phyloP scores from a whole-genome alignment of 30 jellyfish, hydroid and myxozoan genomes.

The Nemopilema nomurai region DNA sequence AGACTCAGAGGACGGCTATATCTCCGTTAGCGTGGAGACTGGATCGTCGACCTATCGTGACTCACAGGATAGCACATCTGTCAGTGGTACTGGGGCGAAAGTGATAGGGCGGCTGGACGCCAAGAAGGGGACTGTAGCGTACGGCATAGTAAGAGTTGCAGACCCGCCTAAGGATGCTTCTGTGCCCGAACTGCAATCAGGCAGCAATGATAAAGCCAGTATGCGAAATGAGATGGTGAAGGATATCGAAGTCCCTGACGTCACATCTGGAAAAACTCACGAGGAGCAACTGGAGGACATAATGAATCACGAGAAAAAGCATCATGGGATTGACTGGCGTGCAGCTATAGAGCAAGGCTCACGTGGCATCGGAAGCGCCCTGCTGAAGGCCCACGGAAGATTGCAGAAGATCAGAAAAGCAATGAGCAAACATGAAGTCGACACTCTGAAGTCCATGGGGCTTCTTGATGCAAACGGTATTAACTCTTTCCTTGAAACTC shows the following conservation, averaged over 20 bases:
- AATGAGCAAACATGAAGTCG: constrained; percentile 24
- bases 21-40: neutral
- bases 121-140: neutral
- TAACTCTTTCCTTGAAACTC: neutral
- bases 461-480: constrained; percentile 33
- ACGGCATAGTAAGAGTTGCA: neutral
- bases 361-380: constrained; percentile 20
- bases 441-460: constrained; percentile 19
- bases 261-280: constrained; percentile 18
- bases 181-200: neutral
- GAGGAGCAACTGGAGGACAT: constrained; percentile 25
- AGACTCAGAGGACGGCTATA: neutral
- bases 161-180: neutral
- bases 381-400: constrained; percentile 31
- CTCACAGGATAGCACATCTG: constrained; percentile 10
- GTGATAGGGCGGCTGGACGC: constrained; percentile 1
- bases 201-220: constrained; percentile 12
- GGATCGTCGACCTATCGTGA: neutral
- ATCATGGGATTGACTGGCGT: constrained; percentile 54
- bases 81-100: constrained; percentile 2
- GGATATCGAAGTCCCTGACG: constrained; percentile 5
- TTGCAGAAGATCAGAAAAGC: constrained; percentile 14
- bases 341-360: constrained; percentile 35
- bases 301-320: constrained; percentile 29
- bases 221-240: neutral